Base-by-base conservation (phyloP, 2,113 vertebrate species). In the Indri indri region DNA sequence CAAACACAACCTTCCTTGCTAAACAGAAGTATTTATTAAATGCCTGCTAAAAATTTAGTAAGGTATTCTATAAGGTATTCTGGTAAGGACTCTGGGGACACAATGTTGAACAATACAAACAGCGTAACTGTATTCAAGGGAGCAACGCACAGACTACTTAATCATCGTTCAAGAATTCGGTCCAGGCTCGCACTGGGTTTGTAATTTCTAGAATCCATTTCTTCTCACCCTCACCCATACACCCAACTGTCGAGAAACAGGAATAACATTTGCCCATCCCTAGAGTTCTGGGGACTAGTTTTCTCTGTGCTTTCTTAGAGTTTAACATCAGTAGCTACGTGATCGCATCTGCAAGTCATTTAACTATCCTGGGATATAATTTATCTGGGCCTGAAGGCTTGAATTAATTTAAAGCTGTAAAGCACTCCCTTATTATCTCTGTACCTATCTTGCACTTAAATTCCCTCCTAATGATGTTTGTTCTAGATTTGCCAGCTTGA, bases 401-500 rank as follows among this genome's bases (percentile, higher is more conserved):
- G 88, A 96, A 96, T 90, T 97, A 90, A 96, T 97, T 96, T 85
- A 96, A 90, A 96, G 81, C 50, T 85, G 34, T 94, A 91, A 96
- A 96, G 68, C n/a, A 96, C 71, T 94, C 81, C 63, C 77, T 94
- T 94, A 95, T 96, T 97, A 96, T 87, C 95, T 96, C 90, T 57
- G 88, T n/a, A 90, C 85, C 91, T 88, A 92, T 87, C 92, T 47
- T 57, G 54, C 17, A 66, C 92, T 96, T 96, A 81, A 93, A 3
- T 96, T 96, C 37, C 25, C 68, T 92, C 77, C 74, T 96, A 97
- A 89, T 91, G 81, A 89, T 97, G 85, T 96, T 98, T 97, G 92
- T 92, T 97, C 88, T 98, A 92, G 94, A 95, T 88, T 70, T 95
- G 27, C 82, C 97, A 95, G 85, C 82, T 82, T 96, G 92, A 96